These are phyloP conservation scores for Hydropsyche tenuis DNA, from an alignment of 1,140 invertebrate species.

Conservation along the genomic window DNA sequence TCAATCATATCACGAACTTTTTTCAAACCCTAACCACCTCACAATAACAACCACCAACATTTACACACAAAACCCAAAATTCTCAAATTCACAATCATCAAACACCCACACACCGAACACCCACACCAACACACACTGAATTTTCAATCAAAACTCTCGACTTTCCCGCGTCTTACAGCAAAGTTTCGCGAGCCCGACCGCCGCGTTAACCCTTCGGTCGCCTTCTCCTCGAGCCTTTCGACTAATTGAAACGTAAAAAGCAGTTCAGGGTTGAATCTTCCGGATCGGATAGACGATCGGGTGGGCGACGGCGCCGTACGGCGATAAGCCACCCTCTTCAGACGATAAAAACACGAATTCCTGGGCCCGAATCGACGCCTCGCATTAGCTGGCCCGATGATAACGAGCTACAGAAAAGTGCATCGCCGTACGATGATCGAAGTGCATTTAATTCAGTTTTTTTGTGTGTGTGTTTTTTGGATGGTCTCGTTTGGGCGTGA, in stretches of 20 bases:
- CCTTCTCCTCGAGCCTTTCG: not conserved
- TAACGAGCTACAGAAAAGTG: conserved; percentile 7
- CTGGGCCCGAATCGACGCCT: not conserved
- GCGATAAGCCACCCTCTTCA: conserved; percentile 9
- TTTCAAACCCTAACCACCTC: too few relatives aligned
- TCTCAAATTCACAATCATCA: too few relatives aligned
- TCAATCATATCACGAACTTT: too few relatives aligned
- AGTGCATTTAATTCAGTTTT: not conserved
- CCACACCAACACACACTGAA: too few relatives aligned
- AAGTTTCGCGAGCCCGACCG: not conserved
- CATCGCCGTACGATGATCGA: not conserved
- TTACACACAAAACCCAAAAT: too few relatives aligned
- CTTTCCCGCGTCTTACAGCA: too few relatives aligned
- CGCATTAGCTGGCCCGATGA: not conserved
- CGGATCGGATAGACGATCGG: conserved; percentile 1
- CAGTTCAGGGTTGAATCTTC: not conserved
- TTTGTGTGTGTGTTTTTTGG: too few relatives aligned
- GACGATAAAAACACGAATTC: not conserved
- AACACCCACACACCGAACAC: too few relatives aligned
- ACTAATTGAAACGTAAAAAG: conserved; percentile 16
- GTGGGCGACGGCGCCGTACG: not conserved
- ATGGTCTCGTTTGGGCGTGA: too few relatives aligned
- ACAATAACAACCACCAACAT: too few relatives aligned
- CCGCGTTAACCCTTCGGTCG: conserved; percentile 4
- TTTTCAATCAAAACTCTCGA: too few relatives aligned